Evolutionary conservation across 2,888 invertebrate species (phyloP), one percentile per base, ranked within the genome.

Genomic region (Corythucha ciliata): DNA sequence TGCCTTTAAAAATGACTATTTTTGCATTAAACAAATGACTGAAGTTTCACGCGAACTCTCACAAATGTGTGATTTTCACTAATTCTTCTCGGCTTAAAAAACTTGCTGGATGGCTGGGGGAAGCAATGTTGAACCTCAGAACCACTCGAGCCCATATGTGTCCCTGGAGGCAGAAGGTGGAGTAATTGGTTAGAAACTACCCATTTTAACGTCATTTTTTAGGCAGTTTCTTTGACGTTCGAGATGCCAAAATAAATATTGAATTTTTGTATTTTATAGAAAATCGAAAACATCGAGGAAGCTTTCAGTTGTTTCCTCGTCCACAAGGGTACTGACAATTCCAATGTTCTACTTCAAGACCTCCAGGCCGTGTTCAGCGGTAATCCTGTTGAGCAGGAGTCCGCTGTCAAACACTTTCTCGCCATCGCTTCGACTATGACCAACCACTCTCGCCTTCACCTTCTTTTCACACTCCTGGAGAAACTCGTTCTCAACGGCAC

Each of bases 291-390:
- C 1, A 83, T 88, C 26, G 90, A 91, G 65, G 88, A 90, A 68
- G 88, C 89, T 0, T 92, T 94, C 64, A 85, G 86, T 65, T 86
- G 86, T 62, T 88, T 86, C 61, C 75, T 92, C 53, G 82, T 89
- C 1, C 83, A 89, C 63, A 79, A 81, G 59, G 48, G 51, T 6
- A 74, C 79, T 16, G 78, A 80, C 46, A 75, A 76, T 52, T 83
- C 88, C 65, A 73, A 72, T 58, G 80, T 82, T 59, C 83, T 83
- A 69, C 79, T 82, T 60, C 78, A 79, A 57, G 81, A 80, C 57
- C 68, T 92, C 27, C 78, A 78, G 49, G 71, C 71, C 14, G 74
- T 79, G 1, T 80, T 90, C 69, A 73, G 74, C 22, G 77, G 76
- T 34, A 80, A 52, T 26, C 73, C 76, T 29, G 90, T 91, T 58